Evolutionary conservation across 2,888 invertebrate genomes (phyloP).

Genomic region (Petrolisthes cinctipes): DNA sequence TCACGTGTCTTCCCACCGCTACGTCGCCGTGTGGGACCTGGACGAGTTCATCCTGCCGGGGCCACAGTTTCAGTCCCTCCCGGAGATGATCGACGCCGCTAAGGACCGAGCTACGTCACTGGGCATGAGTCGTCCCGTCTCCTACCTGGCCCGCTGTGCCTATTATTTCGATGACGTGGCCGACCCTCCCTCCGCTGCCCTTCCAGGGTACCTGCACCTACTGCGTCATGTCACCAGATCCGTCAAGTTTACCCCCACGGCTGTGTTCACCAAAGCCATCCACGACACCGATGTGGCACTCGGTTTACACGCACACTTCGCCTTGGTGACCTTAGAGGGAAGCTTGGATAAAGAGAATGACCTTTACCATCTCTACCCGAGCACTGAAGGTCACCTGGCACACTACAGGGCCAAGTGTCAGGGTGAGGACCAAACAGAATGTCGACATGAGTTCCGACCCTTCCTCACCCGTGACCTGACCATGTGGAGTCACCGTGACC

Average conservation of each 20-base stretch:
- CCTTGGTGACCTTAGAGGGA: constrained; percentile 49
- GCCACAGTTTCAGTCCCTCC: constrained; percentile 34
- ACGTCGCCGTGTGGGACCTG: constrained; percentile 63
- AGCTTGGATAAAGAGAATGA: constrained; percentile 34
- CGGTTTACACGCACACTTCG: constrained; percentile 62
- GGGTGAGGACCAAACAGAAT: constrained; percentile 60
- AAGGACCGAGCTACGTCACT: constrained; percentile 23
- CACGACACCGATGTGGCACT: constrained; percentile 61
- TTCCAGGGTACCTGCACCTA: constrained; percentile 42
- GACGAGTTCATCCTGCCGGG: constrained; percentile 63
- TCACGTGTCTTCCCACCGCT: constrained; percentile 54
- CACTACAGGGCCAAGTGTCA: constrained; percentile 63
- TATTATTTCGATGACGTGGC: constrained; percentile 60
- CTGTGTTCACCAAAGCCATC: constrained; percentile 54
- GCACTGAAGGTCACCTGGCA: constrained; percentile 54
- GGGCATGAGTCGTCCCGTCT: constrained; percentile 40
- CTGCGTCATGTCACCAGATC: constrained; percentile 57
- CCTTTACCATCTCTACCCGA: constrained; percentile 58
- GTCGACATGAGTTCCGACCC: constrained; percentile 38
- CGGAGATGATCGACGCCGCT: constrained; percentile 56
- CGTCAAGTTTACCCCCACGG: constrained; percentile 50
- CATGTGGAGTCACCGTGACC: constrained; percentile 50
- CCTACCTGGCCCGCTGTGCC: constrained; percentile 59
- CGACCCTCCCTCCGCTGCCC: not conserved
- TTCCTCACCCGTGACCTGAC: constrained; percentile 39